These are phyloP conservation scores for Meriones unguiculatus DNA, from an alignment of 2,113 vertebrate genomes.

Conservation along the genomic window DNA sequence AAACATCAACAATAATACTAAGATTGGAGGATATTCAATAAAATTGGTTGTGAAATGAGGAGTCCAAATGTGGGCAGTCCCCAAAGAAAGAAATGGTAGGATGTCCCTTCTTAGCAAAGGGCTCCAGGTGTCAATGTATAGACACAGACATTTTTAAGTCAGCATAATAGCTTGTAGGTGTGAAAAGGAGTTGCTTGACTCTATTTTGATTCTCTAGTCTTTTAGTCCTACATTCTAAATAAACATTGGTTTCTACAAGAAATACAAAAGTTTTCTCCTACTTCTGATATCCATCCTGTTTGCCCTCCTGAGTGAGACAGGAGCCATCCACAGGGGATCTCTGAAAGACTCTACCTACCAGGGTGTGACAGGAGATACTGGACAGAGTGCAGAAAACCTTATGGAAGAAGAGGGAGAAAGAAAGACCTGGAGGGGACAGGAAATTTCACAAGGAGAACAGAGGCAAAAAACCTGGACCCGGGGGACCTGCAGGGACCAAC, in stretches of 20 bases:
- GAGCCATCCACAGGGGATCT: no score
- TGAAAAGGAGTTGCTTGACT: background rate
- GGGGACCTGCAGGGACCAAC: no score
- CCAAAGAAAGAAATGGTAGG: background rate
- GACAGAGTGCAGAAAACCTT: background rate
- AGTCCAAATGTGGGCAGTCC: background rate
- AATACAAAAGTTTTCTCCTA: background rate
- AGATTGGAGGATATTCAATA: background rate
- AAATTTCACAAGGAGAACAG: no score
- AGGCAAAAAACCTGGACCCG: no score
- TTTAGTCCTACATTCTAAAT: background rate
- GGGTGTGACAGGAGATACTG: background rate
- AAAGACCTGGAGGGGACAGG: no score
- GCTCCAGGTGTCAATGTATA: background rate
- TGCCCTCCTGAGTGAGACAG: no score
- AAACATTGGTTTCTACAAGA: background rate
- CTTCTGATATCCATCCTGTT: no score
- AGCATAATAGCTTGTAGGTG: background rate
- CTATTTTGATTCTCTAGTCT: background rate
- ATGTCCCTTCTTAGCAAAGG: background rate
- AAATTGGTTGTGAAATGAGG: slow-evolving; percentile 43
- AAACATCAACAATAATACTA: background rate
- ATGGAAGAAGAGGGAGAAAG: no score
- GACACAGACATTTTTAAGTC: background rate
- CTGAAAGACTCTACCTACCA: no score